Evolutionary conservation across 2,113 vertebrate species (phyloP), one percentile per base, ranked within the genome.

Genomic region (Tympanuchus pallidicinctus): DNA sequence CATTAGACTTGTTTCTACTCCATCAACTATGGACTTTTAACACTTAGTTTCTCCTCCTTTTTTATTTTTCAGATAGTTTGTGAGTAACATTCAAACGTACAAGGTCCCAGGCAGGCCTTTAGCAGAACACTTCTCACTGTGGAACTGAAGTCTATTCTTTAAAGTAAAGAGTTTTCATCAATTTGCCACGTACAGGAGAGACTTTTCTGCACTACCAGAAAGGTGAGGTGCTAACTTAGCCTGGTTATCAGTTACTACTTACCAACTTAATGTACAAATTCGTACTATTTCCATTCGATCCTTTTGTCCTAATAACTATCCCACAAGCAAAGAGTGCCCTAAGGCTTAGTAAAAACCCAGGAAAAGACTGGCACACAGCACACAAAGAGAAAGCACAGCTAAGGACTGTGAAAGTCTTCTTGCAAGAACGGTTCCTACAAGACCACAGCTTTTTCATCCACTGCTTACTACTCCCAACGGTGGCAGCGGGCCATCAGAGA

Each of bases 211-310:
- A 14, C 20, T 10, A 32, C 42, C 8, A n/a, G 50, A 27, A 63
- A 21, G 13, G 1, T 6, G 13, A 75, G 57, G 10, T 7, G 42
- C 22, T 57, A 27, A 4, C 27, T 78, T 38, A 13, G 24, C 34
- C 48, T 28, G 18, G 8, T 11, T 78, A 32, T 47, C n/a, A 75
- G n/a, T 40, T 22, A 43, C 1, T 0, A 42, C 17, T 36, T 36
- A 78, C 5, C 45, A 4, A 28, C 9, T 52, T 20, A 9, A 19
- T 8, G 7, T 0, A 42, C 22, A 28, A 22, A 34, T 7, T 0
- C 10, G 11, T 19, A 64, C 2, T 10, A 3, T 12, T 59, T 14
- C 79, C 8, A 5, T 20, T 63, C 6, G 43, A 59, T 6, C 36
- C 27, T 66, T 72, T 11, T 18, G 24, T 14, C 38, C 59, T 48